A percentile compares a stretch with the other conserved stretches of the same genome.
phyloP scores from a whole-genome alignment of 1,140 invertebrate genomes.

The Drosophila fuyamai region DNA sequence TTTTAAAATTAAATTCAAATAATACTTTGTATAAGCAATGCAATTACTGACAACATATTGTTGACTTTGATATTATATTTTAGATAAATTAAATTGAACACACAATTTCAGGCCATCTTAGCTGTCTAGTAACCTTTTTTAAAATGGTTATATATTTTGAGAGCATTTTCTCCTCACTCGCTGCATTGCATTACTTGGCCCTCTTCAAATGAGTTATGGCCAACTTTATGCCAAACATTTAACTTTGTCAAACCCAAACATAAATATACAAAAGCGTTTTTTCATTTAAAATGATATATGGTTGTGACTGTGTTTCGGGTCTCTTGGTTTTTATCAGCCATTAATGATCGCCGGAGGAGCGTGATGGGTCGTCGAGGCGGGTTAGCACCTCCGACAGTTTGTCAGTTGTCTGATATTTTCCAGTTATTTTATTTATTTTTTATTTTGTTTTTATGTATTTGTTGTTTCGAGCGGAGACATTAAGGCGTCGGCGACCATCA shows the following conservation, averaged over 20 bases:
- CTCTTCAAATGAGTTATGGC: conserved; percentile 25
- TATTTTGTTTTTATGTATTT: background rate
- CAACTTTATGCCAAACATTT: conserved; percentile 31
- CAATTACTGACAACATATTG: too few species aligned
- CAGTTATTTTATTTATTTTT: conserved; percentile 40
- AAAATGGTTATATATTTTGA: background rate
- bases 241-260: conserved; percentile 50
- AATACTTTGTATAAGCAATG: too few species aligned
- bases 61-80: too few species aligned
- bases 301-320: conserved; percentile 5
- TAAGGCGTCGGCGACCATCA: conserved; percentile 40
- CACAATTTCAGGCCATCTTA: background rate
- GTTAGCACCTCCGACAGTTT: conserved; percentile 42
- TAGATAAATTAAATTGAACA: too few species aligned
- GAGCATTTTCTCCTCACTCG: background rate
- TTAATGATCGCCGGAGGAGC: conserved; percentile 51
- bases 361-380: conserved; percentile 43
- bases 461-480: conserved; percentile 22
- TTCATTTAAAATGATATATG: conserved; percentile 44
- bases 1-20: too few species aligned
- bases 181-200: conserved; percentile 16
- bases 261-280: conserved; percentile 44
- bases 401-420: conserved; percentile 42
- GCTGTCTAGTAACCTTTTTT: background rate
- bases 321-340: conserved; percentile 42